Evolutionary conservation across 2,888 invertebrate genomes (phyloP), one percentile per base, ranked within the genome.

Genomic region (Asteroscopus sphinx): DNA sequence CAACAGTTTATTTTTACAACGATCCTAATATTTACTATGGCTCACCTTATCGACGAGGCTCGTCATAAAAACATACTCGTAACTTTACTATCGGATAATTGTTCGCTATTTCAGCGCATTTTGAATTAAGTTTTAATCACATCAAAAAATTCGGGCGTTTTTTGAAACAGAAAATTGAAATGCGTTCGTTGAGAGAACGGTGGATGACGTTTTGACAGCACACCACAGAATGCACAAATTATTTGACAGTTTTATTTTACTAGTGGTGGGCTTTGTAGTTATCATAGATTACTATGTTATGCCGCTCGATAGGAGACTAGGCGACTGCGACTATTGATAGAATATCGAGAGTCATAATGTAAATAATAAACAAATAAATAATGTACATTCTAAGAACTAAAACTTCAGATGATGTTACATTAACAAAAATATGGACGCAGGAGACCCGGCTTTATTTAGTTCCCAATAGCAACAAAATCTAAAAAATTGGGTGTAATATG

Each of bases 1-100:
- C 12, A 72, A 72, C 70, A 86, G 85, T 90, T 90, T 92, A 91
- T 90, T 93, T 91, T 88, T 86, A 87, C 79, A 83, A 76, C 63
- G 51, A 49, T 58, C 39, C 13, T 52, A 49, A 13, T 60, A 54
- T 44, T n/a, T 32, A 42, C 16, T 17, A 9, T 47, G 36, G 57
- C 85, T 82, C 79, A 89, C 89, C 86, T 88, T 81, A 72, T 56
- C 17, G 45, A 62, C 61, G 61, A 69, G 68, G 62, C 71, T 80
- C 79, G 87, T 92, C 90, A 92, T 92, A 86, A 90, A 86, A 85
- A 79, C 92, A 92, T 92, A 73, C 70, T 86, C 62, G 63, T 56
- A 52, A 66, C 28, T 71, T 72, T 74, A 53, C 51, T 67, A 60
- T 66, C 47, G 40, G 21, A 21, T 46, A 55, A 58, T 58, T 59